Conservation (phyloP, 2,113 vertebrate genomes). For the Erythrocebus patas region DNA sequence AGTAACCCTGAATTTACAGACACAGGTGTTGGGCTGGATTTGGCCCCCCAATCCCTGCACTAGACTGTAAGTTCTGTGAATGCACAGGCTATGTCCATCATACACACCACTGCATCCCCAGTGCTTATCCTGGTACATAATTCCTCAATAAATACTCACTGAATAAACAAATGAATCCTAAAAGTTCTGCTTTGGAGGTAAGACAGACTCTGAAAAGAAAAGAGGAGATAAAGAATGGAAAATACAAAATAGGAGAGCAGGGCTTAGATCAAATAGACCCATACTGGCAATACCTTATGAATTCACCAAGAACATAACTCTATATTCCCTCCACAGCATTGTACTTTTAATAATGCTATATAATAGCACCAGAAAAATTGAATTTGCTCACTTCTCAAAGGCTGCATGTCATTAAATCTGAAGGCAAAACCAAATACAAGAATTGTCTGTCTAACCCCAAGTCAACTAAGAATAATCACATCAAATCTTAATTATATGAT, state of each 20-base stretch:
- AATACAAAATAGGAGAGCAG: not conserved
- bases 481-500: conserved; percentile 20
- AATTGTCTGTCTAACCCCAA: conserved; percentile 13
- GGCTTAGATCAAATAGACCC: not conserved
- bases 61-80: not conserved
- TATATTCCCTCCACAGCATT: not conserved
- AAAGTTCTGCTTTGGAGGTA: not conserved
- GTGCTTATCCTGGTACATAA: not conserved
- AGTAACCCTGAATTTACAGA: not conserved
- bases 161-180: not conserved
- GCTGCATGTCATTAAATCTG: not conserved
- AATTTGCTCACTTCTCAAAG: conserved; percentile 40
- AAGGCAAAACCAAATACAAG: conserved; percentile 48
- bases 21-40: not conserved
- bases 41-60: not conserved
- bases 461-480: conserved; percentile 47
- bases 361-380: not conserved
- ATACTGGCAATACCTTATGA: not conserved
- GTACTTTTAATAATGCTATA: not conserved
- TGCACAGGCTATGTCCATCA: accelerated
- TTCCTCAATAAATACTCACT: not conserved
- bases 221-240: not conserved
- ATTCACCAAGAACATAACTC: not conserved
- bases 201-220: conserved; percentile 3
- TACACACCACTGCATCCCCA: accelerated